Percentiles rank a stretch among this genome's conserved stretches.
These are phyloP conservation scores for Hiodon alosoides DNA, from an alignment of 2,113 vertebrate genomes.

Conservation along the genomic window DNA sequence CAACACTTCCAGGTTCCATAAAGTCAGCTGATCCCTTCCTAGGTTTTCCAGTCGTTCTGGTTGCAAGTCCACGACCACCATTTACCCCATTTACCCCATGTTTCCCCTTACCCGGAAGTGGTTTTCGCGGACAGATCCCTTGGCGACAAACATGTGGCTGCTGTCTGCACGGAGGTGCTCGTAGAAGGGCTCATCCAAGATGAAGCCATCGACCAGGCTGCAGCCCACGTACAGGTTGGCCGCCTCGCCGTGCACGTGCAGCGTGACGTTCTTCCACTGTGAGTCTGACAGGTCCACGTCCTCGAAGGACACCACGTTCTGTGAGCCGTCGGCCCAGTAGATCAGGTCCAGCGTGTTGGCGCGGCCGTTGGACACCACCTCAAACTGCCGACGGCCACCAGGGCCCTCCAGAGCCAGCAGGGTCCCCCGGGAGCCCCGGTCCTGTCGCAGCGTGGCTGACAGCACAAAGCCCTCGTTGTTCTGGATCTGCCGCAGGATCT, in stretches of 20 bases:
- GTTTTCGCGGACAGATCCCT: slow-evolving; percentile 66
- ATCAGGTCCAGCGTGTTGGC: slow-evolving; percentile 77
- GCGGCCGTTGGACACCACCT: slow-evolving; percentile 74
- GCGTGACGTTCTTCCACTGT: slow-evolving; percentile 78
- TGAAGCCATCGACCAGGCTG: slow-evolving; percentile 72
- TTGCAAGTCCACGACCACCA: background rate
- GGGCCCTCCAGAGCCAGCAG: slow-evolving; percentile 71
- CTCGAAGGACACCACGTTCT: slow-evolving; percentile 69
- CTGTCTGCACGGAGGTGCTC: slow-evolving; percentile 63
- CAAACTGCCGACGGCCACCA: slow-evolving; percentile 67
- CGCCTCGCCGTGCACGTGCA: slow-evolving; percentile 70
- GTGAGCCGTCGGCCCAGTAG: slow-evolving; percentile 70
- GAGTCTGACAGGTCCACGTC: slow-evolving; percentile 77
- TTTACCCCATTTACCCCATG: background rate
- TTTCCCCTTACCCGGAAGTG: slow-evolving; percentile 70
- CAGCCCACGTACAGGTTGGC: slow-evolving; percentile 76
- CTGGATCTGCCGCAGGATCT: slow-evolving; percentile 55
- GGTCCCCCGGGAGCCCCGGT: slow-evolving; percentile 71
- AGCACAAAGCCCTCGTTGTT: slow-evolving; percentile 75
- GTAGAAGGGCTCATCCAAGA: slow-evolving; percentile 78
- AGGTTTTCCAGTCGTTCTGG: too few species aligned
- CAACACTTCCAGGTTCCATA: too few species aligned
- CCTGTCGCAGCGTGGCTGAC: slow-evolving; percentile 70
- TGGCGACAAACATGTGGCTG: slow-evolving; percentile 71
- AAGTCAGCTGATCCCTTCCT: too few species aligned